These are phyloP conservation scores for Coracias cyanogaster DNA, from an alignment of 2,797 vertebrate genomes.

Conservation along the genomic window DNA sequence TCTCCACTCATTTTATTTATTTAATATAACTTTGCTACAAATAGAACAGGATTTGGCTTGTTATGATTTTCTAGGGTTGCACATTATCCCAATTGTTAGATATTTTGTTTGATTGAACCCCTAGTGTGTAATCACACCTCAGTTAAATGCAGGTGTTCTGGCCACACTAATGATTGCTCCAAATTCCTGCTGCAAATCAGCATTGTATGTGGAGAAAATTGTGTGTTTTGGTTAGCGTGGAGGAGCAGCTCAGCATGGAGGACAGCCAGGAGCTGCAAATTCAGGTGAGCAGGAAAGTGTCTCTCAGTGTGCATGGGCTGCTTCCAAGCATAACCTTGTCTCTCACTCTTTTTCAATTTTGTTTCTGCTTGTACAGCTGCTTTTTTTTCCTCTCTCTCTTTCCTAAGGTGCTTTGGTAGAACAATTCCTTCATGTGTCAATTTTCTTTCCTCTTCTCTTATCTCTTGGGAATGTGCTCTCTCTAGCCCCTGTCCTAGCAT, in stretches of 20 bases:
- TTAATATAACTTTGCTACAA: not conserved
- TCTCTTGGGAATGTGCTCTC: not conserved
- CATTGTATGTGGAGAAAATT: not conserved
- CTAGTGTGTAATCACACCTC: not conserved
- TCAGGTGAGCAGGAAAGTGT: not conserved
- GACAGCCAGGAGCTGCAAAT: not conserved
- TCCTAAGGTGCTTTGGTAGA: not conserved
- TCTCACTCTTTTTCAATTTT: not conserved
- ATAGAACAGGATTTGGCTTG: not conserved
- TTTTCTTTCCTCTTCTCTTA: not conserved
- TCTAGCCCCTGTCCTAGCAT: not conserved
- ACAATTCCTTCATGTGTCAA: not conserved
- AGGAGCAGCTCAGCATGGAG: not conserved
- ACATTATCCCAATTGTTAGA: rapidly evolving
- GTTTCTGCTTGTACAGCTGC: not conserved
- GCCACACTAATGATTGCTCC: not conserved
- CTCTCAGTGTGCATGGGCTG: not conserved
- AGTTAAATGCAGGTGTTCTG: not conserved
- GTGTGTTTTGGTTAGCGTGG: not conserved
- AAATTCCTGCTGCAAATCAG: not conserved
- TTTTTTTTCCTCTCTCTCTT: not conserved
- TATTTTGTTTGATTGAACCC: not conserved
- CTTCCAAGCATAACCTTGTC: not conserved
- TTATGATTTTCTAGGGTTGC: not conserved
- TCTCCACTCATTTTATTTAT: not conserved